Base-by-base conservation (phyloP, 2,888 invertebrate genomes). In the Phorcus lineatus region DNA sequence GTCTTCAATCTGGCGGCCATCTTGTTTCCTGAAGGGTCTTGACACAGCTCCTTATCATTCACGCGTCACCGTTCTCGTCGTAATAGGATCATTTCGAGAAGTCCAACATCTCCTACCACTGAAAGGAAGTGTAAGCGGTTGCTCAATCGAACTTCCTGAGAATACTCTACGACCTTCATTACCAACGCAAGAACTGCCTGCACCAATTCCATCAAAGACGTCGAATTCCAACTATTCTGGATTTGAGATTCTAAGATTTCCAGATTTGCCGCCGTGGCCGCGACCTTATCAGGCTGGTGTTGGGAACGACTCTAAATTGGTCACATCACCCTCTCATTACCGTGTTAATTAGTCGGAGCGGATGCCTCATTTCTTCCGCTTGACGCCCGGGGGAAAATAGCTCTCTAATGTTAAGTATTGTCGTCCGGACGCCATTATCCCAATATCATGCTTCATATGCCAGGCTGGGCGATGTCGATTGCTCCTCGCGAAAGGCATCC, bases 321-420 rank as follows among this genome's bases (percentile, higher is more conserved):
- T 62, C 62, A 28, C 62, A 62, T 62, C 62, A 24, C 24, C 62
- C 62, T 17, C 62, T 62, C 62, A 62, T 62, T 62, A 62, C 22
- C 28, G 28, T 28, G 62, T 62, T 62, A 62, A 62, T 62, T 62
- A 62, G 62, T 28, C 62, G 28, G 28, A 62, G 28, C 62, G 62
- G 62, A 62, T 28, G 28, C 62, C 28, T 62, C 28, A 62, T 62
- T 62, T 28, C 62, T 62, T 62, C 62, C 62, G 62, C 62, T 28
- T 62, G 62, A 62, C 62, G 62, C 62, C 62, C 62, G 62, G 28
- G 62, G 62, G 62, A 62, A 62, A 62, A 62, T 62, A 62, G 62
- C 62, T 62, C 62, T 62, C 62, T 62, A 62, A 62, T 62, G 62
- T 62, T 62, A 62, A 62, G 62, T 62, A 62, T 62, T 62, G 62